Percentiles rank a stretch among this genome's conserved stretches.
phyloP scores from a whole-genome alignment of 2,113 vertebrate species.

The Megaptera novaeangliae region DNA sequence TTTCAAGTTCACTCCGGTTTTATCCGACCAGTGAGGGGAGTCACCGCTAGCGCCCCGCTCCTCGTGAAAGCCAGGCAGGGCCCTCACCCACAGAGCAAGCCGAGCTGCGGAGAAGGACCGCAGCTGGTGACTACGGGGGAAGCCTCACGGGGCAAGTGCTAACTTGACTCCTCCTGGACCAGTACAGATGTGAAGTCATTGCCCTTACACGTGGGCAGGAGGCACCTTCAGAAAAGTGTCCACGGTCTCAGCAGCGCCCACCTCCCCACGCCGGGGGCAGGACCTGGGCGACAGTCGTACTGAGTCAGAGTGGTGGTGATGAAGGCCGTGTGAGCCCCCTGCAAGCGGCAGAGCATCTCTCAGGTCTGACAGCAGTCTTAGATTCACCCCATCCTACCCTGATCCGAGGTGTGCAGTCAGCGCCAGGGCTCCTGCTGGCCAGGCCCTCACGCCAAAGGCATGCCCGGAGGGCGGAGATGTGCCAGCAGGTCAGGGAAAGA shows the following conservation, averaged over 20 bases:
- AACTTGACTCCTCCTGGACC: not conserved
- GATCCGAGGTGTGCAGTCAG: not conserved
- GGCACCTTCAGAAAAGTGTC: not conserved
- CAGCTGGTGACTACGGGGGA: rapidly evolving
- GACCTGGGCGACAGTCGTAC: rapidly evolving
- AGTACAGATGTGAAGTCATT: not conserved
- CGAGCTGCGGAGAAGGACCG: too few species aligned
- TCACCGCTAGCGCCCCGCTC: not conserved
- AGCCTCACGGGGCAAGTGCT: not conserved
- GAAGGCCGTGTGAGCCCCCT: rapidly evolving
- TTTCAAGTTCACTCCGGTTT: not conserved
- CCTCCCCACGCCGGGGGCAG: rapidly evolving
- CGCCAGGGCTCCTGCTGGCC: too few species aligned
- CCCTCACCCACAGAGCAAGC: not conserved
- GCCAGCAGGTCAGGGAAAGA: too few species aligned
- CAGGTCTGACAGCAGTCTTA: rapidly evolving
- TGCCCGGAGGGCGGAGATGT: not conserved
- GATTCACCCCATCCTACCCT: not conserved
- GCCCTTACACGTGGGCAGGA: rapidly evolving
- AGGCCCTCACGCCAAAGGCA: rapidly evolving
- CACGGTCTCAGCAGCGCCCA: not conserved
- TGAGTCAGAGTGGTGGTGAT: rapidly evolving
- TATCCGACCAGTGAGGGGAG: not conserved
- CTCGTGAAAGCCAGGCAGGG: not conserved
- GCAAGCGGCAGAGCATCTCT: not conserved